Percentiles rank a stretch among this genome's conserved stretches.
Evolutionary conservation across 2,888 invertebrate species (phyloP).

Genomic region (Spilosoma lubricipeda): DNA sequence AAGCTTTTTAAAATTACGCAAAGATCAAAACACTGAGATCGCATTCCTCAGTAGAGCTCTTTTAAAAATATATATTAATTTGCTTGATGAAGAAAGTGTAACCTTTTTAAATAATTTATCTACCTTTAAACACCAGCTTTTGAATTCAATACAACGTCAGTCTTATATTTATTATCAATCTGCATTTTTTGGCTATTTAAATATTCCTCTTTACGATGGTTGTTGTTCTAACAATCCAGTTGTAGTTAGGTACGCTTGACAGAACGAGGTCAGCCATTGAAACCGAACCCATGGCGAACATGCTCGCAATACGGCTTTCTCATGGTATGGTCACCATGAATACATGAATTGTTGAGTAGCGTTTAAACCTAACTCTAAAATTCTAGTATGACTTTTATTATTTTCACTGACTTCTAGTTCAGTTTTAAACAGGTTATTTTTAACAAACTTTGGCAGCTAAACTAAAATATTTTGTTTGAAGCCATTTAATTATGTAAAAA

Average conservation of each 20-base stretch:
- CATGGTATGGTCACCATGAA: slow-evolving; percentile 52
- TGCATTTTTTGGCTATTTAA: too few species aligned
- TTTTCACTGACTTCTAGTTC: not conserved
- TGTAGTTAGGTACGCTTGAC: slow-evolving; percentile 49
- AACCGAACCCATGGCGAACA: slow-evolving; percentile 55
- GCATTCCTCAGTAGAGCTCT: not conserved
- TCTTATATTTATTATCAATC: not conserved
- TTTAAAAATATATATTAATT: not conserved
- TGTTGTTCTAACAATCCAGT: slow-evolving; percentile 33
- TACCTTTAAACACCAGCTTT: not conserved
- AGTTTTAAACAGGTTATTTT: slow-evolving; percentile 3
- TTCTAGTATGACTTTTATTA: slow-evolving; percentile 14
- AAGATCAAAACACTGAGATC: slow-evolving; percentile 17
- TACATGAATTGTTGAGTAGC: slow-evolving; percentile 41
- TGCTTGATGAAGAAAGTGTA: not conserved
- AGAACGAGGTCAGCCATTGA: slow-evolving; percentile 65
- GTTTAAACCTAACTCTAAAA: slow-evolving; percentile 33
- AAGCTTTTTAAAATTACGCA: slow-evolving; percentile 25
- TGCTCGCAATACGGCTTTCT: slow-evolving; percentile 59
- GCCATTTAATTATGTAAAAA: not conserved
- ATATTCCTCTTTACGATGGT: slow-evolving; percentile 14
- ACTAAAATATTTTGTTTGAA: not conserved
- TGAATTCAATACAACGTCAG: not conserved
- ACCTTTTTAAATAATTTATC: not conserved
- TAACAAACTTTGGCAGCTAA: slow-evolving; percentile 7